Evolutionary conservation across 1,140 invertebrate species (phyloP), one percentile per base, ranked within the genome.

Genomic region (Drosophila subpulchrella): DNA sequence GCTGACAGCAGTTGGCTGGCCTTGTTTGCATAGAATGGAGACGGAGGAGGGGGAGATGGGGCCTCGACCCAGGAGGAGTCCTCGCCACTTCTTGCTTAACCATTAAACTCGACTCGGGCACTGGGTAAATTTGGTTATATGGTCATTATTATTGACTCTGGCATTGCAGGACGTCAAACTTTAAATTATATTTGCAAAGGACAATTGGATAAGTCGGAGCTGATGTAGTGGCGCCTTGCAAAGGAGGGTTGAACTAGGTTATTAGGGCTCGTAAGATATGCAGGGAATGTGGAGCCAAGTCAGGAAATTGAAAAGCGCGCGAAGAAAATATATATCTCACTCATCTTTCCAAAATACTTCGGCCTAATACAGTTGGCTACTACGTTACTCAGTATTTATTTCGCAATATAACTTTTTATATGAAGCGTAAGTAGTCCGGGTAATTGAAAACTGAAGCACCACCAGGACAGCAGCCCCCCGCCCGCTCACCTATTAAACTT

Each of bases 121-220:
- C 71, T 65, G 71, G 65, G 75, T 66, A 88, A 86, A 88, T 88
- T 86, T 83, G 83, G 79, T 88, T 88, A 88, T 73, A 88, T 79
- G 83, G 83, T 76, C 83, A 88, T 88, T 88, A 88, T 82, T 88
- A 86, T 86, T 88, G 82, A 86, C 82, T 86, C 74, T 88, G 65
- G 82, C 81, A 81, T 55, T 75, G 76, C 60, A 54, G 55, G 59
- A 56, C 38, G 63, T 54, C 63, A 88, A 86, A 88, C 83, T 86
- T 86, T 79, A 86, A 86, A 88, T 86, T 88, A 88, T 88, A 83
- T 88, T 86, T 88, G 66, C 79, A 65, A 61, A 71, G 83, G 66
- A 76, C 83, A 88, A 86, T 86, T 79, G 79, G 63, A 83, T 86
- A 83, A 86, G 78, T 79, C 83, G 46, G 47, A 67, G 60, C 53